Base-by-base conservation (phyloP, 2,888 invertebrate species). In the Lepas anatifera region DNA sequence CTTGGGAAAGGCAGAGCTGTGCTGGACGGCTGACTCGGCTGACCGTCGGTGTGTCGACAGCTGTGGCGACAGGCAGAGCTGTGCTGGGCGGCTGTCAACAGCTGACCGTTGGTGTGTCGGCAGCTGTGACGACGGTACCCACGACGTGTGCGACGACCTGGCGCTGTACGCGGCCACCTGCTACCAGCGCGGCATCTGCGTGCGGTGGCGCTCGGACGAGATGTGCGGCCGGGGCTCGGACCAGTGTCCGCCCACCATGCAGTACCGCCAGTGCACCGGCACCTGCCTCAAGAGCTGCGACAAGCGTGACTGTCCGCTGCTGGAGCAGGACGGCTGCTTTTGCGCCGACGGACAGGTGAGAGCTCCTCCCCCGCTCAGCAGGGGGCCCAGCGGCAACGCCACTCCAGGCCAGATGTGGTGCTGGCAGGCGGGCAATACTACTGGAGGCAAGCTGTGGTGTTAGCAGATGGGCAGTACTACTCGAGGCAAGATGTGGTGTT, bases 281-380 rank as follows among this genome's bases (percentile, higher is more conserved):
- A 84, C 83, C 69, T 89, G 88, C 75, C 84, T 85, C 50, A 79
- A 83, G 66, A 88, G 87, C 0, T 90, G 90, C 76, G 87, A 87
- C 11, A 85, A 84, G 75, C 78, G 85, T 67, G 83, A 84, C 75
- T 79, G 80, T 73, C 75, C 74, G 32, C 72, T 78, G 13, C 27
- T 80, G 76, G 72, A 81, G 78, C 83, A 84, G 0, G 93, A 92
- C 77, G 93, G 92, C 1, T 95, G 95, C 79, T 90, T 88, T 84
- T 95, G 95, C 80, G 89, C 92, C 0, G 80, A 84, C 68, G 89
- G 88, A 71, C 85, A 87, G 79, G 87, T 88, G 75, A 72, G 73
- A 72, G 22, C 25, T 4, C 29, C 41, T 67, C 11, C 18, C 35
- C 11, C n/a, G 16, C 68, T 29, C 27, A 63, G 22, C n/a, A n/a